phyloP scores from a whole-genome alignment of 2,797 vertebrate species.

The Mormyrops attenuatus region DNA sequence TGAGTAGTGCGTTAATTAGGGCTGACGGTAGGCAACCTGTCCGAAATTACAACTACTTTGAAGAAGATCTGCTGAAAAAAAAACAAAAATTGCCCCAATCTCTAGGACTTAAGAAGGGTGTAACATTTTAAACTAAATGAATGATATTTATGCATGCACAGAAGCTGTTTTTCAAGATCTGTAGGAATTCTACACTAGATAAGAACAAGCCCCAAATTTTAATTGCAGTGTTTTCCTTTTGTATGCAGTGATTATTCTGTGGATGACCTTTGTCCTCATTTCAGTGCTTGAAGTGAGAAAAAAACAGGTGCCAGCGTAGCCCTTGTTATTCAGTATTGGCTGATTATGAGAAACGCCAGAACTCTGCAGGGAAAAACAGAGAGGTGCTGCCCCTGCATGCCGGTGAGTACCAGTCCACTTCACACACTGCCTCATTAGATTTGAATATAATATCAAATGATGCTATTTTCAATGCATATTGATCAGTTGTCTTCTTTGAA shows the following conservation, averaged over 20 bases:
- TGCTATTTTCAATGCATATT: not conserved
- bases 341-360: not conserved
- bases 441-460: not conserved
- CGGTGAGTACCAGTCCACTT: not conserved
- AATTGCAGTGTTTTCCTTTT: not conserved
- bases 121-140: not conserved
- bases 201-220: not conserved
- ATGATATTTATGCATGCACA: not conserved
- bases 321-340: not conserved
- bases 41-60: not conserved
- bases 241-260: not conserved
- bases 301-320: not conserved
- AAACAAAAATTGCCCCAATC: not conserved
- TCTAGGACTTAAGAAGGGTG: not conserved
- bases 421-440: not conserved
- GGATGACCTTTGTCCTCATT: not conserved
- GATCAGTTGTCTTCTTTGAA: not conserved
- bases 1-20: conserved; percentile 59
- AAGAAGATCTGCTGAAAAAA: not conserved
- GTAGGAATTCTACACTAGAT: not conserved
- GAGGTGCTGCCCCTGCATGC: not conserved
- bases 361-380: not conserved
- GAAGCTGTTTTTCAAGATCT: conserved; percentile 2
- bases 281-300: not conserved
- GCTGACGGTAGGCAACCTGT: conserved; percentile 50